These are phyloP conservation scores for Siniperca obscura DNA, from an alignment of 2,797 vertebrate genomes.

Conservation along the genomic window DNA sequence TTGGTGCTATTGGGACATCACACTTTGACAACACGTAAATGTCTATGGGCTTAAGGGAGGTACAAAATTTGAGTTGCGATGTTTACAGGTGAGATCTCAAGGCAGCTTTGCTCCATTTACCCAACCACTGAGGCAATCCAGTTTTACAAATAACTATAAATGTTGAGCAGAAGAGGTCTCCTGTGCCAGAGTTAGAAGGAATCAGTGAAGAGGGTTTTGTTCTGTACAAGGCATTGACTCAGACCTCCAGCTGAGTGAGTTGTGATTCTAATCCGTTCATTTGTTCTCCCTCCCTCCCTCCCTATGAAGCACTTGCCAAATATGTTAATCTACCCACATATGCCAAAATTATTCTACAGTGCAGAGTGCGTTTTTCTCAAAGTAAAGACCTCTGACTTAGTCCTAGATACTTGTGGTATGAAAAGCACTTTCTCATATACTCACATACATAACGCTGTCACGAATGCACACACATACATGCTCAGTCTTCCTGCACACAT, in stretches of 20 bases:
- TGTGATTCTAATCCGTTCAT: slow-evolving; percentile 67
- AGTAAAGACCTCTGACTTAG: slow-evolving; percentile 11
- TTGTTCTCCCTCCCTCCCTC: slow-evolving; percentile 60
- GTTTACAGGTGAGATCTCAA: slow-evolving; percentile 56
- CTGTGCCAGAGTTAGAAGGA: slow-evolving; percentile 46
- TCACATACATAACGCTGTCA: not conserved
- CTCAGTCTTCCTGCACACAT: not conserved
- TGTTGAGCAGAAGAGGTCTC: slow-evolving; percentile 49
- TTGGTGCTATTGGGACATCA: slow-evolving; percentile 19
- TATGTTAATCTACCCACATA: slow-evolving; percentile 58
- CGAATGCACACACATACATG: not conserved
- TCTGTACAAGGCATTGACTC: slow-evolving; percentile 51
- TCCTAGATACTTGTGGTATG: slow-evolving; percentile 9
- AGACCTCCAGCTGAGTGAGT: slow-evolving; percentile 70
- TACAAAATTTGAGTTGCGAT: slow-evolving; percentile 22
- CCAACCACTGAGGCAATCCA: slow-evolving; percentile 46
- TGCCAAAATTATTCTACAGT: slow-evolving; percentile 33
- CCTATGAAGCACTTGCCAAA: slow-evolving; percentile 48
- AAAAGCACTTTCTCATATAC: not conserved
- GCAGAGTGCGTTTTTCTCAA: slow-evolving; percentile 15
- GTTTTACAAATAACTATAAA: slow-evolving; percentile 61
- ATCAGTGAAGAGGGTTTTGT: slow-evolving; percentile 58
- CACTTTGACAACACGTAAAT: slow-evolving; percentile 28
- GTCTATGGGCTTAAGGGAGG: slow-evolving; percentile 29
- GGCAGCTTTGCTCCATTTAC: slow-evolving; percentile 56